These are phyloP conservation scores for Drosophila birchii DNA, from an alignment of 2,888 invertebrate species.

Conservation along the genomic window DNA sequence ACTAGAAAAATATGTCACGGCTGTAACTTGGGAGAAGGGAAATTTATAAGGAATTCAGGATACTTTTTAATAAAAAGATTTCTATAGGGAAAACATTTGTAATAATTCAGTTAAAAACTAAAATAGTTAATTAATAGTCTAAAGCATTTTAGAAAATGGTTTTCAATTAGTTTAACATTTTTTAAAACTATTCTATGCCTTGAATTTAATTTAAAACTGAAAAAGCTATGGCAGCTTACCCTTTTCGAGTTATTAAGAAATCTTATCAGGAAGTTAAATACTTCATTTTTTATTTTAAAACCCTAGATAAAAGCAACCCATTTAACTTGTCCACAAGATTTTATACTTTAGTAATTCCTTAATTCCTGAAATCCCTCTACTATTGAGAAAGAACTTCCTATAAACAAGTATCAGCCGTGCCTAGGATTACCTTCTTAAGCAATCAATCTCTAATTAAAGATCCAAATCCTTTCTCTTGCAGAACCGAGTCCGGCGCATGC, in stretches of 20 bases:
- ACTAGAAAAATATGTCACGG: neutral
- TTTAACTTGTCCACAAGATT: neutral
- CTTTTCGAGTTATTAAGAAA: no score
- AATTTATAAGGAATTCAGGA: neutral
- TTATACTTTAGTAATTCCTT: neutral
- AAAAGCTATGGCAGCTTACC: no score
- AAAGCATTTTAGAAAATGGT: no score
- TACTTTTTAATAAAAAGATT: no score
- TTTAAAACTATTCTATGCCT: no score
- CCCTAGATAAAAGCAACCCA: no score
- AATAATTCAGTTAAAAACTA: no score
- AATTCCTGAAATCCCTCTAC: neutral
- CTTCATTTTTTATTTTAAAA: no score
- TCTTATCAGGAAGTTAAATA: no score
- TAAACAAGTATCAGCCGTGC: neutral
- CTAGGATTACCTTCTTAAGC: neutral
- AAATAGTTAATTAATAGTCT: no score
- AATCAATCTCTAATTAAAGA: neutral
- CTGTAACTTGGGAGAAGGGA: neutral
- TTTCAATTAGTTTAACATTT: no score
- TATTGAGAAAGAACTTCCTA: neutral
- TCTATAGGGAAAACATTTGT: neutral
- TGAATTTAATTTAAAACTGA: no score
- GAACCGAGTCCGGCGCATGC: slow-evolving; percentile 67
- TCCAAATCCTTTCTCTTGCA: slow-evolving; percentile 34